These are phyloP conservation scores for Drosophila kanapiae DNA, from an alignment of 1,140 invertebrate species.

Conservation along the genomic window DNA sequence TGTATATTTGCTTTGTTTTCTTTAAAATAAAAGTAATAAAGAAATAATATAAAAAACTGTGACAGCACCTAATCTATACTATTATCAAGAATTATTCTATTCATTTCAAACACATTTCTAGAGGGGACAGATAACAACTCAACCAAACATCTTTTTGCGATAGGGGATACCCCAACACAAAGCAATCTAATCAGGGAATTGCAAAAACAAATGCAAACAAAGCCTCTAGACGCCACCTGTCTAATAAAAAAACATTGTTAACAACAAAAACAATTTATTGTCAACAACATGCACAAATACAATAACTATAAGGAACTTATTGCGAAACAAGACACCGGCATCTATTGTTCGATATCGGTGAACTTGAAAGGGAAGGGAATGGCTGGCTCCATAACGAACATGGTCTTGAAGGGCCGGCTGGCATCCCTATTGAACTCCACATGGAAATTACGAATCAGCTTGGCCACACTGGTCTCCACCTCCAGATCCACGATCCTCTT, in stretches of 20 bases:
- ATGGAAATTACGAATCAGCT: slow-evolving; percentile 87
- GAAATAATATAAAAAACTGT: not conserved
- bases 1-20: not conserved
- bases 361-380: slow-evolving; percentile 70
- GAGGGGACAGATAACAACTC: not conserved
- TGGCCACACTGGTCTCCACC: slow-evolving; percentile 88
- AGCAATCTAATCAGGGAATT: slow-evolving; percentile 9
- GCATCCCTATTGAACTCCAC: slow-evolving; percentile 86
- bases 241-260: slow-evolving; percentile 1
- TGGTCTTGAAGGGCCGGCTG: slow-evolving; percentile 50
- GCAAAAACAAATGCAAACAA: slow-evolving; percentile 1
- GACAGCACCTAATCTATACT: not conserved
- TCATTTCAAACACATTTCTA: not conserved
- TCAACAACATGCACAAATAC: not conserved
- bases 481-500: slow-evolving; percentile 90
- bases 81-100: slow-evolving; percentile 1
- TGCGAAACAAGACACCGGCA: not conserved
- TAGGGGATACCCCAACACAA: slow-evolving; percentile 14
- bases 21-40: not conserved
- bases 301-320: slow-evolving; percentile 3
- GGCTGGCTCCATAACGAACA: slow-evolving; percentile 57
- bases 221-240: not conserved
- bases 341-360: slow-evolving; percentile 47
- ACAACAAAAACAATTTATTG: slow-evolving; percentile 7
- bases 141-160: not conserved